Evolutionary conservation across 2,888 invertebrate genomes (phyloP), one percentile per base, ranked within the genome.

Genomic region (Drosophila limbata): DNA sequence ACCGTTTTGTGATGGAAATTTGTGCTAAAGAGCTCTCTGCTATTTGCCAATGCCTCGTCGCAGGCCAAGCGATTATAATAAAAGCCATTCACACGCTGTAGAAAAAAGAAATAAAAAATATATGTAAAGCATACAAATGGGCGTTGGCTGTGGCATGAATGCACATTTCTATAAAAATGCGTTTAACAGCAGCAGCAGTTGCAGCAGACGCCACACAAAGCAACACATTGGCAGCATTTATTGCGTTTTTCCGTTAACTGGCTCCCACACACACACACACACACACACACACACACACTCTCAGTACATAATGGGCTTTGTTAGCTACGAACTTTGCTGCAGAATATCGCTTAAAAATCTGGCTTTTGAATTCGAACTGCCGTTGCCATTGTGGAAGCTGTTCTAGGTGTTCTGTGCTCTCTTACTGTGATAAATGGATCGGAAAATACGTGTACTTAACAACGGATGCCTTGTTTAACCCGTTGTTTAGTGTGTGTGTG

Each of bases 391-490:
- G 17, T 68, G 9, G 35, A 19, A 35, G 51, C 35, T 70, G 25
- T 45, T 59, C n/a, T 37, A 40, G 60, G 33, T 66, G 48, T 28
- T 9, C n/a, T 45, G 44, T 28, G n/a, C n/a, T 45, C 77, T 60
- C 64, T 70, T 78, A 61, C 84, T 74, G 82, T 86, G 81, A 85
- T 88, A 88, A 85, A 85, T 85, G 85, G 78, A 80, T 85, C 87
- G 85, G 85, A 85, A 85, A 85, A 85, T 85, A 74, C 84, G 82
- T 81, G 84, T 84, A 77, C 84, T 85, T 77, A 76, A 87, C 62
- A 71, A 48, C 56, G 72, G 70, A 75, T 53, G 79, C 68, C 75
- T 71, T 86, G 79, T 81, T 88, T 76, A 84, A 70, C 68, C 56
- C 61, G 52, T 68, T 72, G 40, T 31, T 40, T 17, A 11, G 9